Percentiles rank a stretch among this genome's conserved stretches.
Evolutionary conservation across 2,888 invertebrate species (phyloP).

Genomic region (Protula sp.): DNA sequence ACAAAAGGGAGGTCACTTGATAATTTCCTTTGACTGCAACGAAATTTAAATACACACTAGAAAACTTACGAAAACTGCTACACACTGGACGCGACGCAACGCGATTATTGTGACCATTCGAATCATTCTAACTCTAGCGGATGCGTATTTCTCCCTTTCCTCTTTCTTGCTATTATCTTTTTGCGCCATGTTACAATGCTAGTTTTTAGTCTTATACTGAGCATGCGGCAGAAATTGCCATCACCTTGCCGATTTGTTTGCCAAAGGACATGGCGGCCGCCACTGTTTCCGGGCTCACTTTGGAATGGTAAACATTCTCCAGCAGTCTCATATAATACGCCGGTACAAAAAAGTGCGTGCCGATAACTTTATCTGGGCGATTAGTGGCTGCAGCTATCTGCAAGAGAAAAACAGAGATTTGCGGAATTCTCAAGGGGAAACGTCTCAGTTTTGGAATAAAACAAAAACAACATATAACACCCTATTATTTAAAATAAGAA

Average conservation of each 20-base stretch:
- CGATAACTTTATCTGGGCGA: conserved; percentile 46
- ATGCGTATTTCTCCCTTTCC: not conserved
- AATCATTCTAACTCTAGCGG: no score
- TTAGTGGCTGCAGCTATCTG: conserved; percentile 47
- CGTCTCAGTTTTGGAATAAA: no score
- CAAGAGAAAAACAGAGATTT: conserved; percentile 11
- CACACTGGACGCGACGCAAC: no score
- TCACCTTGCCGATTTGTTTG: conserved; percentile 47
- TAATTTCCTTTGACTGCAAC: no score
- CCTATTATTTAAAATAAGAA: no score
- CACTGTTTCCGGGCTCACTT: conserved; percentile 48
- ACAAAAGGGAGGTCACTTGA: no score
- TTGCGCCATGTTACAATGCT: not conserved
- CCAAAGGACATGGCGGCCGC: conserved; percentile 52
- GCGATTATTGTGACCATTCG: no score
- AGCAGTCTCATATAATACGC: conserved; percentile 49
- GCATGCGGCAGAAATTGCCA: no score
- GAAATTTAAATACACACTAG: no score
- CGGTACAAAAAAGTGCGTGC: conserved; percentile 54
- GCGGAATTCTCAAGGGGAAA: no score
- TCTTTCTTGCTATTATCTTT: not conserved
- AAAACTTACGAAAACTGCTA: not conserved
- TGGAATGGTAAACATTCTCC: conserved; percentile 47
- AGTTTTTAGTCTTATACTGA: not conserved
- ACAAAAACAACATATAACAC: not conserved